Evolutionary conservation across 2,113 vertebrate species (phyloP).

Genomic region (Heliornis fulica): DNA sequence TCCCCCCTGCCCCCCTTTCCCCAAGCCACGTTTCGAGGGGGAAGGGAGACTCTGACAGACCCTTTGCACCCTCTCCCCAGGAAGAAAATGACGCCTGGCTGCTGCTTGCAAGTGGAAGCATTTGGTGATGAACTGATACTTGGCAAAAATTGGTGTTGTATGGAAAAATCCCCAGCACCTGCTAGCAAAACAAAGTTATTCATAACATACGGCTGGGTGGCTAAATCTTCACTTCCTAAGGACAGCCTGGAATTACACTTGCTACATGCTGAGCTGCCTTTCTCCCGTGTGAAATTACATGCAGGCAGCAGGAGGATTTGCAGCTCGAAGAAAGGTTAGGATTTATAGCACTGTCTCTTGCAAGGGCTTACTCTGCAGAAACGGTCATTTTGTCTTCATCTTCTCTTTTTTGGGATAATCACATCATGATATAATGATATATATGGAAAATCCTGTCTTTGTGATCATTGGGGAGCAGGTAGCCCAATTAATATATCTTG

Average conservation of each 20-base stretch:
- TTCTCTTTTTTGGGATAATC: constrained; percentile 26
- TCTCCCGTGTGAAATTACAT: constrained; percentile 49
- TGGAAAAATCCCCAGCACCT: constrained; percentile 74
- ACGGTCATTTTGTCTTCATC: constrained; percentile 26
- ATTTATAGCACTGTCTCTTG: constrained; percentile 40
- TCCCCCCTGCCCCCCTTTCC: background rate
- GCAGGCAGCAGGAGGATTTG: constrained; percentile 62
- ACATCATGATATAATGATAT: constrained; percentile 9
- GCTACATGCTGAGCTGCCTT: constrained; percentile 51
- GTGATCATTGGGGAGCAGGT: background rate
- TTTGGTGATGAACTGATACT: constrained; percentile 70
- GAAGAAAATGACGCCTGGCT: constrained; percentile 18
- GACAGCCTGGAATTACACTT: constrained; percentile 51
- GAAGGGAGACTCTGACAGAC: constrained; percentile 42
- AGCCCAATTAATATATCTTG: background rate
- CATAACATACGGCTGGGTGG: constrained; percentile 40
- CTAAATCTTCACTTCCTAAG: constrained; percentile 62
- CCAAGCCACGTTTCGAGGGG: background rate
- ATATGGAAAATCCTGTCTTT: background rate
- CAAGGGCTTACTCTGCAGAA: constrained; percentile 48
- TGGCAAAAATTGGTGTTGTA: constrained; percentile 64
- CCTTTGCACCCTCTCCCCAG: background rate
- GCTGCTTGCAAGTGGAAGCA: constrained; percentile 7
- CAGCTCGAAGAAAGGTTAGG: constrained; percentile 28
- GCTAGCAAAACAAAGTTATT: constrained; percentile 68